Base-by-base conservation (phyloP, 2,113 vertebrate species). In the Rhabdornis inornatus region DNA sequence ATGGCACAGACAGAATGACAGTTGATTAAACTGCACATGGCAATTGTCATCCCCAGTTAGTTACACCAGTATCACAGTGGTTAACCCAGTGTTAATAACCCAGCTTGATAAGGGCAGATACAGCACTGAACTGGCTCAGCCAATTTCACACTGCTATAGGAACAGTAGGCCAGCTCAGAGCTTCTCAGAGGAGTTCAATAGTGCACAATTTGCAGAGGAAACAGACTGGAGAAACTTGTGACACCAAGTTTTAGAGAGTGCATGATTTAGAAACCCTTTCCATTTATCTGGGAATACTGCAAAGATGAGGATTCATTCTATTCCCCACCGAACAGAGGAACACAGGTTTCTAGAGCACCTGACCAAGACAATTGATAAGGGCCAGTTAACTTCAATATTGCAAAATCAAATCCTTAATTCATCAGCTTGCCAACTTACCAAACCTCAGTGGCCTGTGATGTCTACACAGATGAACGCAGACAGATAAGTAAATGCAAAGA, bases 401-500 rank as follows among this genome's bases (percentile, higher is more conserved):
- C 63, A 78, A 88, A 88, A 81, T 37, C 47, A 83, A 85, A 83
- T 57, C 68, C 59, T 92, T 76, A 74, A 83, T 65, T 83, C 65
- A 50, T 49, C 66, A 91, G 61, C 45, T 55, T 74, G 64, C 77
- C 72, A 69, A 59, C 30, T 28, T 72, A 21, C 75, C 80, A 87
- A 88, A 71, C 72, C 72, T 95, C 85, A 60, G 44, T n/a, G 49
- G 68, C 61, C 68, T 92, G 25, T 55, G 61, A 68, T 74, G 65
- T 57, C 90, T 94, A 69, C 49, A 23, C 22, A 93, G 78, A 95
- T 89, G 71, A 94, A 96, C 49, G 53, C 45, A 86, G 53, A 21
- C 53, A 76, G 81, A 82, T 70, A 93, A 77, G n/a, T 75, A 87
- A 93, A 96, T 76, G 76, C 64, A 90, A 90, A 90, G 75, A 80